phyloP scores from a whole-genome alignment of 2,797 vertebrate genomes.

The Phrynocephalus guinanensis region DNA sequence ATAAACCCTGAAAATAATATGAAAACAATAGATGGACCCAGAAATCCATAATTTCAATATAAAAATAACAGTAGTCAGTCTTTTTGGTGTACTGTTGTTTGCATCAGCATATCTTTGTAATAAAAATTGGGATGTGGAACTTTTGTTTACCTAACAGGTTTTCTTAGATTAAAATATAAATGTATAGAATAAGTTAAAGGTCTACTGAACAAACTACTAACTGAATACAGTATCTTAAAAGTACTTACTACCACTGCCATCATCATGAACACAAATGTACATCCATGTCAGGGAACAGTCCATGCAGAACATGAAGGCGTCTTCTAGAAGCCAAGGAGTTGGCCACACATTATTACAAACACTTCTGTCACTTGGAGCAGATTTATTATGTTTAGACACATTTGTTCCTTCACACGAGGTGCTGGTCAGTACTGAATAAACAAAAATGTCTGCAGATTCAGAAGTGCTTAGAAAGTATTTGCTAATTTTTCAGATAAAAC shows the following conservation, averaged over 20 bases:
- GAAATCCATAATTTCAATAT: constrained; percentile 42
- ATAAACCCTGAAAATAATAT: constrained; percentile 57
- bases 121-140: constrained; percentile 8
- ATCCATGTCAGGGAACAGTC: not conserved
- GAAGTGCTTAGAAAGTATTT: not conserved
- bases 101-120: constrained; percentile 25
- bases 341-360: not conserved
- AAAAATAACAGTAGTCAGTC: constrained; percentile 32
- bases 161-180: constrained; percentile 3
- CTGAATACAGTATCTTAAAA: not conserved
- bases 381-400: not conserved
- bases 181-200: not conserved
- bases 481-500: not conserved
- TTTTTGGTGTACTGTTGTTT: constrained; percentile 12
- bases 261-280: not conserved
- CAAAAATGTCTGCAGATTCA: not conserved
- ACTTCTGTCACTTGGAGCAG: not conserved
- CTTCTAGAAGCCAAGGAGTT: not conserved
- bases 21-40: constrained; percentile 43
- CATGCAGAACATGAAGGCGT: not conserved
- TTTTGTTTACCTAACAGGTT: not conserved
- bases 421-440: not conserved
- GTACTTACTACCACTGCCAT: not conserved
- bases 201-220: not conserved
- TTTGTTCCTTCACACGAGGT: not conserved